Conservation (phyloP, 2,888 invertebrate genomes). For the Aleiodes leptofemur region DNA sequence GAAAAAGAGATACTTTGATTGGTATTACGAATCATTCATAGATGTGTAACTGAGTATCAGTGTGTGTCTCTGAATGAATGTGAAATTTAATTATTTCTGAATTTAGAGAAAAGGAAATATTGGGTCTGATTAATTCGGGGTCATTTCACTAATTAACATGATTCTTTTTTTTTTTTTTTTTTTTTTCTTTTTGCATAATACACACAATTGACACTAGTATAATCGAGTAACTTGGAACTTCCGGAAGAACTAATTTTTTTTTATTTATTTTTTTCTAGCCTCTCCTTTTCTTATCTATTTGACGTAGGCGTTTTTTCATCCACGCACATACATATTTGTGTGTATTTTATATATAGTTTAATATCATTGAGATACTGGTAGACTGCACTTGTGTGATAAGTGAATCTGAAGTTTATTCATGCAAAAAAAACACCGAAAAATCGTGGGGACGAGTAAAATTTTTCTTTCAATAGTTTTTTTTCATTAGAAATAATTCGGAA, state of each 20-base stretch:
- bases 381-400: conserved; percentile 61
- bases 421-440: too few relatives aligned
- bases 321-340: conserved; percentile 30
- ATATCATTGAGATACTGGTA: conserved; percentile 44
- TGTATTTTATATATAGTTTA: neutral
- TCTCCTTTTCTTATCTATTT: neutral
- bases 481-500: too few relatives aligned
- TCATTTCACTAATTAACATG: too few relatives aligned
- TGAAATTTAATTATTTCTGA: neutral
- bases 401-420: conserved; percentile 60
- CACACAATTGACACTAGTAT: neutral
- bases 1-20: neutral
- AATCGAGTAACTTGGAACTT: conserved; percentile 49
- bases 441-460: too few relatives aligned
- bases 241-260: conserved; percentile 34
- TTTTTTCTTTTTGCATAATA: too few relatives aligned
- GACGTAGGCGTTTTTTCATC: conserved; percentile 29
- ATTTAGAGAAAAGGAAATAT: too few relatives aligned
- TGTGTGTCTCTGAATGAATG: neutral
- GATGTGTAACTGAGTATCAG: neutral
- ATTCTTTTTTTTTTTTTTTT: too few relatives aligned
- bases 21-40: conserved; percentile 47
- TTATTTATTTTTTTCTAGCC: neutral
- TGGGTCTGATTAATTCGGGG: too few relatives aligned
- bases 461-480: too few relatives aligned